Evolutionary conservation across 2,888 invertebrate species (phyloP), one percentile per base, ranked within the genome.

Genomic region (Rhingia campestris): DNA sequence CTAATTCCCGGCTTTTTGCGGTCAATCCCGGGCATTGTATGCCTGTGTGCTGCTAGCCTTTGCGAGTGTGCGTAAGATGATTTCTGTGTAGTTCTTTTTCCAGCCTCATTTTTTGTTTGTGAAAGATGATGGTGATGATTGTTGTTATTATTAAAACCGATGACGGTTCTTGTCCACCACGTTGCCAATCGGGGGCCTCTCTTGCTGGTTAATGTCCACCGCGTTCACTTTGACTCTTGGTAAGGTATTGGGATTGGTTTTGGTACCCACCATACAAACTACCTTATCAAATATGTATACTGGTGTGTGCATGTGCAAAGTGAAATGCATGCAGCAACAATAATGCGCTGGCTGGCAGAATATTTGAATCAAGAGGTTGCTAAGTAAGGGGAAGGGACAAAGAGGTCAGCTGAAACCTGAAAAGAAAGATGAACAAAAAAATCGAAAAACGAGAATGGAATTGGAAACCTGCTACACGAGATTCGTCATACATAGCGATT

Each of bases 361-460:
- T 6, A 37, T 33, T 54, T 54, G 0, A 7, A 35, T 3, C 35
- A 54, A 54, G 12, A 56, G 14, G 41, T 37, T 37, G 66, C 6
- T 72, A 33, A 12, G 66, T 37, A 35, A 63, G 41, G 51, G 37
- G 45, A 58, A 47, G 10, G 22, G n/a, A 77, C 66, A 81, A 81
- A 77, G 81, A 77, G 81, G 81, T 81, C 81, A 81, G 32, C 51
- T 61, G 12, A 77, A 75, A 75, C 75, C 75, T 69, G 56, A 75
- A 81, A 37, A 49, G 53, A 80, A 67, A 80, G 32, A 54, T 33
- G 58, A 58, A 37, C 12, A 59, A 49, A 49, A n/a, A 49, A 61
- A 32, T 12, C 30, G 30, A 53, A 56, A 66, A 58, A 51, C 72
- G 7, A 75, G 39, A 69, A 37, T 67, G 45, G 59, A 45, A 70